A percentile compares a stretch with the other conserved stretches of the same genome.
phyloP scores from a whole-genome alignment of 2,113 vertebrate genomes.

The Nibea coibor region DNA sequence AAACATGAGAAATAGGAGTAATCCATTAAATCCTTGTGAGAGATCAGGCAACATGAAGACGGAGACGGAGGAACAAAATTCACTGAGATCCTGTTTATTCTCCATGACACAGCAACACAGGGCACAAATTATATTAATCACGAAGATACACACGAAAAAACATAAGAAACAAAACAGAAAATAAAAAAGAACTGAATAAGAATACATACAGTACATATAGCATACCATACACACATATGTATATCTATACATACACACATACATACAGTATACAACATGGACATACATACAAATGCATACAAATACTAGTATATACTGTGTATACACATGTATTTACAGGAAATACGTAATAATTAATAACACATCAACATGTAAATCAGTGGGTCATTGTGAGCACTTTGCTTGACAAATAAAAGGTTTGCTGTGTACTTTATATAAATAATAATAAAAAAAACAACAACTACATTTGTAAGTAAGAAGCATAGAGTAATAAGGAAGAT shows the following conservation, averaged over 20 bases:
- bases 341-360: neutral
- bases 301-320: neutral
- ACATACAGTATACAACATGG: neutral
- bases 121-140: neutral
- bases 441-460: too few relatives aligned
- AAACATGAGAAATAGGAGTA: neutral
- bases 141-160: neutral
- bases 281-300: neutral
- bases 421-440: neutral
- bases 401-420: neutral
- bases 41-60: neutral
- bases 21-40: too few relatives aligned
- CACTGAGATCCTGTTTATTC: constrained; percentile 4
- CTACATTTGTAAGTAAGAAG: neutral
- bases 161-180: neutral
- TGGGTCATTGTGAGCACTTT: neutral
- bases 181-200: neutral
- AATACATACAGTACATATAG: neutral
- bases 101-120: neutral
- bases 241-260: constrained; percentile 5
- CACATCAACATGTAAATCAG: constrained; percentile 1
- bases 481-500: neutral
- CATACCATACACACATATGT: neutral
- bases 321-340: too few relatives aligned
- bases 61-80: neutral